These are phyloP conservation scores for Takifugu flavidus DNA, from an alignment of 2,113 vertebrate genomes.

Conservation along the genomic window DNA sequence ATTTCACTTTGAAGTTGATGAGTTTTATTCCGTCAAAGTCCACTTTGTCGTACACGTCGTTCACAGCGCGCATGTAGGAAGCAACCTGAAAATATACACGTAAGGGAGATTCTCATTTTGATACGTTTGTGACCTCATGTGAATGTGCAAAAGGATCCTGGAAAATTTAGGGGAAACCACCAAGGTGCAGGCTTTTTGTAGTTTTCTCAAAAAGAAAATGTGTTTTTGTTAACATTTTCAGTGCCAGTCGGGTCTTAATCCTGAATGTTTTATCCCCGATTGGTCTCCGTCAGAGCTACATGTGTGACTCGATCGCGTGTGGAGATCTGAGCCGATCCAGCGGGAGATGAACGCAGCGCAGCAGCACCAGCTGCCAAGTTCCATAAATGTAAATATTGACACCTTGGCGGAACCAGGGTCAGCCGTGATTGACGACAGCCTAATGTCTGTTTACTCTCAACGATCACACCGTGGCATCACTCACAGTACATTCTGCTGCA, in stretches of 20 bases:
- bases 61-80: slow-evolving; percentile 74
- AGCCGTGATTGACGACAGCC: slow-evolving; percentile 29
- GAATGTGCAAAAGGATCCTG: too few species aligned
- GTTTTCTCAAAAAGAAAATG: too few species aligned
- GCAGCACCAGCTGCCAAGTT: not conserved
- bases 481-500: slow-evolving; percentile 19
- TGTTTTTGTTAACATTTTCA: too few species aligned
- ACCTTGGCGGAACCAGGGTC: slow-evolving; percentile 34
- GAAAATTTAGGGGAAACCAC: too few species aligned
- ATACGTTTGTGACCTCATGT: too few species aligned
- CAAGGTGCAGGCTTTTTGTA: too few species aligned
- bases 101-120: not conserved
- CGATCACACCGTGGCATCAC: slow-evolving; percentile 25
- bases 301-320: slow-evolving; percentile 41
- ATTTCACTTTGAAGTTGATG: slow-evolving; percentile 82
- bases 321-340: slow-evolving; percentile 3
- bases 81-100: slow-evolving; percentile 63
- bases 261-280: not conserved
- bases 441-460: slow-evolving; percentile 36
- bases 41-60: slow-evolving; percentile 74
- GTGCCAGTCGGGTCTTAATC: too few species aligned
- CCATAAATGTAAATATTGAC: slow-evolving; percentile 38
- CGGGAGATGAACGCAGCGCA: not conserved
- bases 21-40: slow-evolving; percentile 75
- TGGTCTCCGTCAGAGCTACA: slow-evolving; percentile 1